Base-by-base conservation (phyloP, 2,797 vertebrate genomes). In the Myiothlypis chrysogaster region DNA sequence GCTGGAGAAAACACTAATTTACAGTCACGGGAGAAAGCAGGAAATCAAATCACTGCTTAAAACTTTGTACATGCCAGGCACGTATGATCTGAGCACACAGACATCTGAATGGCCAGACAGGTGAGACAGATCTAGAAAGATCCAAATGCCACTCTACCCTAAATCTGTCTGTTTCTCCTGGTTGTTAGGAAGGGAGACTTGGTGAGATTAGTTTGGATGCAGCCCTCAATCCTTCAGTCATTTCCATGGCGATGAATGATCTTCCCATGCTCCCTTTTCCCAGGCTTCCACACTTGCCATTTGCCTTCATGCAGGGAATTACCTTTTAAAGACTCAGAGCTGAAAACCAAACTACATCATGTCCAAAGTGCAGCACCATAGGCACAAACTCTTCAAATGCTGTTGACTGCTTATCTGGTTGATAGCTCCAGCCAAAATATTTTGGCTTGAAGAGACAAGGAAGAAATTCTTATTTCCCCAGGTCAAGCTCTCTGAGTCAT, bases 11-110 rank as follows among this genome's bases (percentile, higher is more conserved):
- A 37, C n/a, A 12, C 14, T 52, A 37, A 81, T 83, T 78, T 76
- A 79, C 28, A 84, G 55, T 35, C 4, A 0, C 8, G 41, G 52
- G 34, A 72, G 39, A 90, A 93, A 76, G 47, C 30, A 78, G 50
- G 25, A 90, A 81, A 91, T 59, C 22, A 81, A 82, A 81, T 30
- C 35, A 44, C 34, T 52, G 32, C 69, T 89, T 68, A 77, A 80
- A 87, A 66, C 27, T 81, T 75, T 30, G 65, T 32, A 14, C 23
- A 14, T 69, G 43, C 43, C 50, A 79, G 63, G 43, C 66, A 82
- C 0, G 0, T 66, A 52, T 37, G 20, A 32, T 46, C 55, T 56
- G 46, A 81, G 49, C 56, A 66, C 41, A 19, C 3, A 63, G 63
- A 21, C 20, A 17, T 27, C 64, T 44, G 35, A 73, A 78, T 9